Conservation (phyloP, 2,888 invertebrate genomes). For the Pediacus dermestoides region DNA sequence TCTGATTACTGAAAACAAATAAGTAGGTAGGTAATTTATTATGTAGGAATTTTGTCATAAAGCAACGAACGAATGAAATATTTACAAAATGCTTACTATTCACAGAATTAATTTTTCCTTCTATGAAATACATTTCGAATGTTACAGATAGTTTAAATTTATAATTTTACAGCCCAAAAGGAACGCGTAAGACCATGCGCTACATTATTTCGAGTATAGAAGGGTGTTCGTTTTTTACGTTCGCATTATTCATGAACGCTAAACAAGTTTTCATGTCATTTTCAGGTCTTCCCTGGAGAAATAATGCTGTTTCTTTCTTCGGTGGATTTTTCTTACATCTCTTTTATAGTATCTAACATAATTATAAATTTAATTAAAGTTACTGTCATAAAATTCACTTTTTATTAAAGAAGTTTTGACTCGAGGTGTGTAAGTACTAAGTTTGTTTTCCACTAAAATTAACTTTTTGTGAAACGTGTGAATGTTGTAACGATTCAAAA, state of each 20-base stretch:
- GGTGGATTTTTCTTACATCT: slow-evolving; percentile 8
- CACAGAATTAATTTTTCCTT: no score
- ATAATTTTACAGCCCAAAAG: no score
- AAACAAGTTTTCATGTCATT: slow-evolving; percentile 42
- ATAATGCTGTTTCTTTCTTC: slow-evolving; percentile 26
- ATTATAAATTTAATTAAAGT: slow-evolving; percentile 36
- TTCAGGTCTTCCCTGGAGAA: slow-evolving; percentile 33
- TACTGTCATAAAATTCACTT: slow-evolving; percentile 23
- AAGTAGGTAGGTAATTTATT: slow-evolving; percentile 16
- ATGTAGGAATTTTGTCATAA: slow-evolving; percentile 11
- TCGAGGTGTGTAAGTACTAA: no score
- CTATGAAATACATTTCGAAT: no score
- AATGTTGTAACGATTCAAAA: no score
- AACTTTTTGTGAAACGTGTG: no score
- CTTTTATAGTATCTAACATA: slow-evolving; percentile 29
- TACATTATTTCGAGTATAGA: no score
- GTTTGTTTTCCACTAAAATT: no score
- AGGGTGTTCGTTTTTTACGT: slow-evolving; percentile 13
- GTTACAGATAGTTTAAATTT: no score
- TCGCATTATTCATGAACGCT: slow-evolving; percentile 38
- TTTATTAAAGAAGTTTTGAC: slow-evolving; percentile 24
- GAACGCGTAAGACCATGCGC: no score
- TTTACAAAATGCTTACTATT: no score
- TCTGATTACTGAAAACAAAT: no score
- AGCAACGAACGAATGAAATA: slow-evolving; percentile 1